Percentiles rank a stretch among this genome's conserved stretches.
Conservation (phyloP, 2,113 vertebrate species). For the Menidia beryllina region DNA sequence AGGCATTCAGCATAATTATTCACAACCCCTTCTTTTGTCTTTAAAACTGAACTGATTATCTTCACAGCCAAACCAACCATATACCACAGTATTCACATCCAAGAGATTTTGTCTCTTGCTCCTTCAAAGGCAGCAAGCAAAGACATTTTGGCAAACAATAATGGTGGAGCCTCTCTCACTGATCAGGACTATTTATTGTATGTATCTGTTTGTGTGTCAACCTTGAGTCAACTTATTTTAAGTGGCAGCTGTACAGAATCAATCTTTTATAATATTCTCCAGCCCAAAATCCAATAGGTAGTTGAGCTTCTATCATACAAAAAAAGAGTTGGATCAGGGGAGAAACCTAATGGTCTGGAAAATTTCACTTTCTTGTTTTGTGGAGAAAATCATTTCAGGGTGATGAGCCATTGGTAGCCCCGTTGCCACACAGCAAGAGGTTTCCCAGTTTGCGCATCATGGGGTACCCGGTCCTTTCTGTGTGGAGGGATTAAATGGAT, state of each 20-base stretch:
- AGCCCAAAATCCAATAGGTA: slow-evolving; percentile 40
- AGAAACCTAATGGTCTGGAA: slow-evolving; percentile 28
- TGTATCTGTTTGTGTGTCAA: slow-evolving; percentile 2
- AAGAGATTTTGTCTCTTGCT: no score
- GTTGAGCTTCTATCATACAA: slow-evolving; percentile 48
- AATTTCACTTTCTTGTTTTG: slow-evolving; percentile 46
- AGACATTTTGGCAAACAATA: slow-evolving; percentile 14
- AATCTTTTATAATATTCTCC: slow-evolving; percentile 24
- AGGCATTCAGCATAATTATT: slow-evolving; percentile 11
- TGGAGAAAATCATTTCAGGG: slow-evolving; percentile 48
- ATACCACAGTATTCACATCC: no score
- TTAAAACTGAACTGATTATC: no score
- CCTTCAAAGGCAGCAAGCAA: no score
- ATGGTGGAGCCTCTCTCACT: slow-evolving; percentile 22
- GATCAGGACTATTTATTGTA: slow-evolving; percentile 6
- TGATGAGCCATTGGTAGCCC: slow-evolving; percentile 26
- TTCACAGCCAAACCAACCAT: no score
- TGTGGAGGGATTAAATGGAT: slow-evolving; percentile 39
- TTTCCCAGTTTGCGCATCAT: no score
- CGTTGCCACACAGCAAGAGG: no score
- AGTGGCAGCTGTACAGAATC: slow-evolving; percentile 11
- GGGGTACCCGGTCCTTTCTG: no score
- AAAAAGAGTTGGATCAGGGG: background rate
- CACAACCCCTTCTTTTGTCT: slow-evolving; percentile 12
- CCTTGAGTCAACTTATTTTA: background rate